Percentiles rank a stretch among this genome's conserved stretches.
Conservation (phyloP, 2,888 invertebrate genomes). For the Zaprionus lineosus region DNA sequence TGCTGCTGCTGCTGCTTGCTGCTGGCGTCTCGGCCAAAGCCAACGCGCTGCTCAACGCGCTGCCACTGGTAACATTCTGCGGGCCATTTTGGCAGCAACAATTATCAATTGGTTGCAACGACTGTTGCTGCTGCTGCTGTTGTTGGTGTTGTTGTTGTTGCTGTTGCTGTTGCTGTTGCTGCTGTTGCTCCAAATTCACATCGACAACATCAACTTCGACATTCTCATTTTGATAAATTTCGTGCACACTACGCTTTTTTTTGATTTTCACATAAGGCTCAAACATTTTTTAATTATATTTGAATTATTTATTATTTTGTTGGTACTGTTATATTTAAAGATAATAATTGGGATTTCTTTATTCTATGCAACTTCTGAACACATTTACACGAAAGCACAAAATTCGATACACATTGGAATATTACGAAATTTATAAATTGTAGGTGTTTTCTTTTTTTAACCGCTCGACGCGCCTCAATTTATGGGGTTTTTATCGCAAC, state of each 20-base stretch:
- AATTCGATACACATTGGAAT: not conserved
- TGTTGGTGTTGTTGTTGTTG: slow-evolving; percentile 20
- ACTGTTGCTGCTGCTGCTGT: slow-evolving; percentile 38
- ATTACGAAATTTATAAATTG: not conserved
- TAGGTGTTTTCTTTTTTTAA: slow-evolving; percentile 16
- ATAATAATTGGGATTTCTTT: slow-evolving; percentile 10
- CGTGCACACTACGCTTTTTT: slow-evolving; percentile 80
- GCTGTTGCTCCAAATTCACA: slow-evolving; percentile 73
- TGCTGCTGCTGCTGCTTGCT: slow-evolving; percentile 50
- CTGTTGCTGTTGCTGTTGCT: slow-evolving; percentile 27
- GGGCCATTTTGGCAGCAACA: slow-evolving; percentile 71
- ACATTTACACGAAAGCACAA: slow-evolving; percentile 43
- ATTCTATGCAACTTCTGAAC: slow-evolving; percentile 4
- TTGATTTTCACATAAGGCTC: slow-evolving; percentile 83
- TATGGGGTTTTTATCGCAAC: slow-evolving; percentile 46
- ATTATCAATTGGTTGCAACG: slow-evolving; percentile 56
- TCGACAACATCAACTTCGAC: slow-evolving; percentile 47
- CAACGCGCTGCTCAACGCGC: slow-evolving; percentile 47
- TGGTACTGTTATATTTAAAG: slow-evolving; percentile 5
- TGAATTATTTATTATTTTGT: slow-evolving; percentile 30
- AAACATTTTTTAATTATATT: slow-evolving; percentile 80
- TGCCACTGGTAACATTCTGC: slow-evolving; percentile 45
- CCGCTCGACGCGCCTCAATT: slow-evolving; percentile 42
- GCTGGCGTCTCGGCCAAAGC: slow-evolving; percentile 40
- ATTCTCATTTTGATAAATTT: slow-evolving; percentile 71